Conservation (phyloP, 2,888 invertebrate species). For the Trissolcus japonicus region DNA sequence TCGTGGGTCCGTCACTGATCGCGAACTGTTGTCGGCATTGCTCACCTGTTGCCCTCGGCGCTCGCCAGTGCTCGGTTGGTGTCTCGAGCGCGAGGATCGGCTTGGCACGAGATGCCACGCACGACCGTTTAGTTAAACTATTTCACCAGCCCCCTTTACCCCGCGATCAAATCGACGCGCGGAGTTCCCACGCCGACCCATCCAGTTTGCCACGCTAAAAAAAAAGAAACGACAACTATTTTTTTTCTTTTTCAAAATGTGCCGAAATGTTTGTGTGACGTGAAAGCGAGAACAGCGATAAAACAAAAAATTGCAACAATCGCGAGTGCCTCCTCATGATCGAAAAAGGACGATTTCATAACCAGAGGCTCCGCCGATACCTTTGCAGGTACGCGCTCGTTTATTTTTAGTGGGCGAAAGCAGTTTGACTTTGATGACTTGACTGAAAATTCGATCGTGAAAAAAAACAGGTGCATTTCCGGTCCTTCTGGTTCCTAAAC, state of each 20-base stretch:
- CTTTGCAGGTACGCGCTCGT: slow-evolving; percentile 49
- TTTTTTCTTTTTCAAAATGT: not conserved
- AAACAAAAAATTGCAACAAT: slow-evolving; percentile 3
- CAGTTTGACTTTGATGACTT: slow-evolving; percentile 27
- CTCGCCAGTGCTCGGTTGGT: slow-evolving; percentile 56
- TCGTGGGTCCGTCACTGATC: slow-evolving; percentile 55
- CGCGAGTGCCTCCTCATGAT: slow-evolving; percentile 33
- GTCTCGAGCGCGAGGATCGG: slow-evolving; percentile 56
- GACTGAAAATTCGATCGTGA: not conserved
- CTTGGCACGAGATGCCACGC: slow-evolving; percentile 54
- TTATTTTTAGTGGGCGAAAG: slow-evolving; percentile 47
- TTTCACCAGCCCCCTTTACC: slow-evolving; percentile 23
- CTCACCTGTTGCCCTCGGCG: slow-evolving; percentile 59
- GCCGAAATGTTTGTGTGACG: slow-evolving; percentile 5
- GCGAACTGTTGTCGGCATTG: slow-evolving; percentile 58
- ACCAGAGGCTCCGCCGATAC: slow-evolving; percentile 37
- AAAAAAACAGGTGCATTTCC: not conserved
- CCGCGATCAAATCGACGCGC: slow-evolving; percentile 25
- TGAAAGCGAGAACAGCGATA: slow-evolving; percentile 3
- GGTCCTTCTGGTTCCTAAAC: not conserved
- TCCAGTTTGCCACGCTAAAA: not conserved
- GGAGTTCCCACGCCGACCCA: slow-evolving; percentile 21
- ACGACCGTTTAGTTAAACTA: slow-evolving; percentile 37
- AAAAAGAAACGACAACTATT: not conserved
- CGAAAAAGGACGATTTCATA: slow-evolving; percentile 39